phyloP scores from a whole-genome alignment of 1,140 invertebrate genomes.

The Penaeus indicus region DNA sequence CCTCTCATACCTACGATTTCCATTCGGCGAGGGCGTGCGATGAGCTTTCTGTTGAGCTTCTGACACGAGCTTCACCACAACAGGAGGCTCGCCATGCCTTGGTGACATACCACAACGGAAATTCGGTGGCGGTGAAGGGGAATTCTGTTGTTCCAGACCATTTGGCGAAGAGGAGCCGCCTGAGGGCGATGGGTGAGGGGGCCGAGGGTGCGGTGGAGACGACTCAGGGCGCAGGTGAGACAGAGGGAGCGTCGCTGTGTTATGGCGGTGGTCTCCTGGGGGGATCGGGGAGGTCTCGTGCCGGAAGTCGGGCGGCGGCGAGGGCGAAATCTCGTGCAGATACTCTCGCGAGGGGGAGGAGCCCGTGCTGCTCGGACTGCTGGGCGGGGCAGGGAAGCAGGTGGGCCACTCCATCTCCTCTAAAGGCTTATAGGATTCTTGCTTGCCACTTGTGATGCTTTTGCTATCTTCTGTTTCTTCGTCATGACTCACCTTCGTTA shows the following conservation, averaged over 20 bases:
- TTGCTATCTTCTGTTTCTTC: slow-evolving; percentile 43
- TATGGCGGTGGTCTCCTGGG: slow-evolving; percentile 37
- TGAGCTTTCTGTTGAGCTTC: too few relatives aligned
- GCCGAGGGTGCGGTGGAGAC: not conserved
- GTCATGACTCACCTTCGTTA: slow-evolving; percentile 54
- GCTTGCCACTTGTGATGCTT: slow-evolving; percentile 44
- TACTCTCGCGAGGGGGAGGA: slow-evolving; percentile 48
- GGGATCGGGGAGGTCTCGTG: slow-evolving; percentile 53
- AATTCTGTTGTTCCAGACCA: slow-evolving; percentile 15
- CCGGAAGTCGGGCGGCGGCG: slow-evolving; percentile 52
- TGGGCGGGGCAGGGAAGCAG: slow-evolving; percentile 58
- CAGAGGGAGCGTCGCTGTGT: slow-evolving; percentile 48
- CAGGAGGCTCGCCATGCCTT: not conserved
- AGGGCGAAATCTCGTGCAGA: slow-evolving; percentile 54
- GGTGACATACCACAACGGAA: slow-evolving; percentile 37
- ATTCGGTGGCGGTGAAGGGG: slow-evolving; percentile 41
- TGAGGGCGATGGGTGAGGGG: not conserved
- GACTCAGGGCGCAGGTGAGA: not conserved
- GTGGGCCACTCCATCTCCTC: slow-evolving; percentile 55
- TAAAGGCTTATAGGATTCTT: slow-evolving; percentile 45
- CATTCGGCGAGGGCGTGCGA: too few relatives aligned
- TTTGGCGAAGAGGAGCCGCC: slow-evolving; percentile 9
- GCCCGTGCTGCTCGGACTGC: slow-evolving; percentile 46
- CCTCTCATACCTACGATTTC: too few relatives aligned
- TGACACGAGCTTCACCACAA: not conserved